Conservation (phyloP, 2,888 invertebrate species). For the Tyria jacobaeae region DNA sequence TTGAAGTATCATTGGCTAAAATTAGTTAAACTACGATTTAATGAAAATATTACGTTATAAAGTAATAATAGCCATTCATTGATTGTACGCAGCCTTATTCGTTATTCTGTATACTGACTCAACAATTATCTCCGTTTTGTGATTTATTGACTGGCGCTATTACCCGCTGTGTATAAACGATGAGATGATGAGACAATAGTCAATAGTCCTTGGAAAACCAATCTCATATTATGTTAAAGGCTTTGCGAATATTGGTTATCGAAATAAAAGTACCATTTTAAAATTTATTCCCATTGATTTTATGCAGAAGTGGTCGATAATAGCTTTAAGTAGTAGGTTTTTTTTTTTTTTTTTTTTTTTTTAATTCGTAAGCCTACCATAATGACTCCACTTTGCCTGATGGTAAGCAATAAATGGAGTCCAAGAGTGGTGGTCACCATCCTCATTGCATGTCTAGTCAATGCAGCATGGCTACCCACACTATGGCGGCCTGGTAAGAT, state of each 20-base stretch:
- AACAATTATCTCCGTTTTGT: neutral
- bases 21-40: neutral
- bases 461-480: too few relatives aligned
- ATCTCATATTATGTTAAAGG: neutral
- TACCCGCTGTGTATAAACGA: too few relatives aligned
- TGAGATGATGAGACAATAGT: neutral
- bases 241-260: constrained; percentile 15
- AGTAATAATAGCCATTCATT: neutral
- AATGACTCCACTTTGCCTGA: too few relatives aligned
- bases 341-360: too few relatives aligned
- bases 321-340: neutral
- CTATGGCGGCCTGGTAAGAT: too few relatives aligned
- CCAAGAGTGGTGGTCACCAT: too few relatives aligned
- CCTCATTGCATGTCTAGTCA: too few relatives aligned
- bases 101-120: neutral
- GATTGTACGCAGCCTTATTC: neutral
- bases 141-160: neutral
- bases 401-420: too few relatives aligned
- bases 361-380: too few relatives aligned
- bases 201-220: neutral
- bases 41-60: neutral
- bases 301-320: neutral
- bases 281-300: constrained; percentile 36
- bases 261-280: constrained; percentile 34
- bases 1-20: neutral